Evolutionary conservation across 2,797 vertebrate genomes (phyloP), one percentile per base, ranked within the genome.

Genomic region (Pipistrellus kuhlii): DNA sequence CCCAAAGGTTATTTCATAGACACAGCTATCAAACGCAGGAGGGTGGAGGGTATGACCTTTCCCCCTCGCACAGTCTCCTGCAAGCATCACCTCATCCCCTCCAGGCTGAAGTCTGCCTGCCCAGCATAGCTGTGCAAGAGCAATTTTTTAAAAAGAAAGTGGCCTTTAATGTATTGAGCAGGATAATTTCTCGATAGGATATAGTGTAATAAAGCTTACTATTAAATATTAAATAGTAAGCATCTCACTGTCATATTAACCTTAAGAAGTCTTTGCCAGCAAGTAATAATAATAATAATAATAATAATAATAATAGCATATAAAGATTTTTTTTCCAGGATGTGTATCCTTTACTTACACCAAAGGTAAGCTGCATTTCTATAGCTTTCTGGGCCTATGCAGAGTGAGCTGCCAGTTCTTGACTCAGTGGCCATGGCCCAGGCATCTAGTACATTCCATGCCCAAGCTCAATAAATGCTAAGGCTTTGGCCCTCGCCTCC

Each of bases 221-320:
- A 55, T 23, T 55, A 23, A 55, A 23, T 35, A 32, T 93, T 95
- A 83, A 92, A 35, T 23, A 82, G 32, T 59, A 88, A 82, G 46
- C 46, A 46, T 88, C 51, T 92, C 44, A 38, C 30, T 41, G 23
- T 32, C 73, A 92, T 41, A 66, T 53, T 77, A 64, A 80, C 85
- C 81, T 85, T 48, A 86, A 86, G 38, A 86, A 90, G 8, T 17
- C n/a, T 92, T 94, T 87, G 81, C 17, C 27, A 89, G 48, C 76
- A 90, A 81, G 89, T 51, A 30, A 68, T 46, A 11, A 83, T 51
- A 20, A 73, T 8, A 41, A 44, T 78, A 8, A 44, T 81, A 7
- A 46, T 46, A 46, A 46, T 46, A 11, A 83, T 51, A 20, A 73
- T 35, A 68, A 64, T 38, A 8, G 25, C 14, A 41, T 15, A 38